phyloP scores from a whole-genome alignment of 2,888 invertebrate genomes.

The Melipona bicolor region DNA sequence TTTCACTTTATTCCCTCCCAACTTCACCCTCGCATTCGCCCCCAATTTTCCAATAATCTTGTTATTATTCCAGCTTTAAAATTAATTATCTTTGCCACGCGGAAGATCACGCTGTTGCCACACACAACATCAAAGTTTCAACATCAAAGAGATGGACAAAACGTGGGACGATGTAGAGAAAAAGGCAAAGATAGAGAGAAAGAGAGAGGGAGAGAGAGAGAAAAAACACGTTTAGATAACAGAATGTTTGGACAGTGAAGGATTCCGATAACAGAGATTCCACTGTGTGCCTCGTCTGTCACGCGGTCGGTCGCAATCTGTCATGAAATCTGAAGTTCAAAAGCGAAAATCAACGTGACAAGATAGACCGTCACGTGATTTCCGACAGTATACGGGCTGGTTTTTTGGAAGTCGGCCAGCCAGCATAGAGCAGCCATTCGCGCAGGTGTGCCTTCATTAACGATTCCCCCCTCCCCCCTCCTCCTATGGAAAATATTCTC shows the following conservation, averaged over 20 bases:
- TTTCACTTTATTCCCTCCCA: neutral
- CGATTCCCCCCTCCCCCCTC: neutral
- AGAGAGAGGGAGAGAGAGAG: no score
- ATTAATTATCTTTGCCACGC: neutral
- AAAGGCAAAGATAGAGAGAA: neutral
- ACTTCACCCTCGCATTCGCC: neutral
- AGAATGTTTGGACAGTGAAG: conserved; percentile 27
- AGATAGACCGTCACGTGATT: conserved; percentile 41
- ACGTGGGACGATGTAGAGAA: no score
- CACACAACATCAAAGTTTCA: neutral
- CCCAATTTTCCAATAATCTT: neutral
- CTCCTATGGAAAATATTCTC: neutral
- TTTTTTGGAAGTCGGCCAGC: conserved; percentile 53
- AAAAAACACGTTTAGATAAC: conserved; percentile 22
- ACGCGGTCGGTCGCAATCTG: conserved; percentile 46
- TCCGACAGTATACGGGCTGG: conserved; percentile 24
- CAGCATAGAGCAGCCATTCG: neutral
- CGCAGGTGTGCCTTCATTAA: conserved; percentile 31
- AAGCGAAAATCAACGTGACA: conserved; percentile 38
- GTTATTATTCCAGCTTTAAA: neutral
- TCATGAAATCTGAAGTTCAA: conserved; percentile 44
- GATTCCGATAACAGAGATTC: conserved; percentile 33
- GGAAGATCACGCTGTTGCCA: no score
- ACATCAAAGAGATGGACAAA: neutral
- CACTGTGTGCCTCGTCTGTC: conserved; percentile 23